phyloP scores from a whole-genome alignment of 2,797 vertebrate species.

The Danio kyathit region DNA sequence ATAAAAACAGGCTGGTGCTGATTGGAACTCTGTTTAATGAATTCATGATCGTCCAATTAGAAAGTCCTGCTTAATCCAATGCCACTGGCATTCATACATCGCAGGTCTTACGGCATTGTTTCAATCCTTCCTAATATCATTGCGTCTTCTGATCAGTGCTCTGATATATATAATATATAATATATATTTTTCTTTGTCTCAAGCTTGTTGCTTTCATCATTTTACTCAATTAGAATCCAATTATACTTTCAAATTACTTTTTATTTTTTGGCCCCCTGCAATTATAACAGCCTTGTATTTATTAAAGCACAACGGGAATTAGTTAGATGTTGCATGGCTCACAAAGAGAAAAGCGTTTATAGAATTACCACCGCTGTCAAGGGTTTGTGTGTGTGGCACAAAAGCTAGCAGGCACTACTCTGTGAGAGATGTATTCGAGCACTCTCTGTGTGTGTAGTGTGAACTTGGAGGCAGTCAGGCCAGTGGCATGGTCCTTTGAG shows the following conservation, averaged over 20 bases:
- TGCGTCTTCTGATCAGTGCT: conserved; percentile 60
- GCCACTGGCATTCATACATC: conserved; percentile 63
- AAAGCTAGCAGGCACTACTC: conserved; percentile 21
- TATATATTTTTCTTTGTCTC: conserved; percentile 52
- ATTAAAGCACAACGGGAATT: conserved; percentile 69
- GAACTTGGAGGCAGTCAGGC: conserved; percentile 60
- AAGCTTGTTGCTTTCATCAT: conserved; percentile 68
- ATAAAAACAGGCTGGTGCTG: conserved; percentile 69
- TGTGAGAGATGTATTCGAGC: conserved; percentile 51
- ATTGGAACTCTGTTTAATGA: conserved; percentile 74
- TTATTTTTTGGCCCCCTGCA: conserved; percentile 68
- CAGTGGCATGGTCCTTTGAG: conserved; percentile 56
- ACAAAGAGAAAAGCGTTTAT: conserved; percentile 65
- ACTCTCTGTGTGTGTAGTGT: conserved; percentile 12
- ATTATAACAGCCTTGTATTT: conserved; percentile 71
- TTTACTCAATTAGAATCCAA: conserved; percentile 77
- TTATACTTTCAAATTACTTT: conserved; percentile 73
- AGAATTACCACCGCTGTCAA: conserved; percentile 65
- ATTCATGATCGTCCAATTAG: conserved; percentile 73
- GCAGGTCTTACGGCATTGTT: conserved; percentile 65
- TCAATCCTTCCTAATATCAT: conserved; percentile 71
- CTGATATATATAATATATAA: too few species aligned
- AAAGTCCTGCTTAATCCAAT: conserved; percentile 66
- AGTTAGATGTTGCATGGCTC: conserved; percentile 62
- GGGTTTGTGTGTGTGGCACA: conserved; percentile 30